phyloP scores from a whole-genome alignment of 2,113 vertebrate species.

The Perca flavescens region DNA sequence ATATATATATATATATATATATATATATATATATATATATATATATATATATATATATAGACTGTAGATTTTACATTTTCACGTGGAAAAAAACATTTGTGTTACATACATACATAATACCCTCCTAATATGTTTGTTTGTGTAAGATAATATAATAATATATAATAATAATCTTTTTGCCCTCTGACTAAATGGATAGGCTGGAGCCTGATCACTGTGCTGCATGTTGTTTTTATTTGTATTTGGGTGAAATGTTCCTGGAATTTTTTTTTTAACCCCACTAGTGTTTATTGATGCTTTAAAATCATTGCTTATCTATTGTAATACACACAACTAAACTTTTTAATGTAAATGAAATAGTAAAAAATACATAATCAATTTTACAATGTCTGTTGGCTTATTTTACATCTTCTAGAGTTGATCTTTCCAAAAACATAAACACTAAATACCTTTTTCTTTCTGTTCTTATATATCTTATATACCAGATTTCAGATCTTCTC shows the following conservation, averaged over 20 bases:
- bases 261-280: background rate
- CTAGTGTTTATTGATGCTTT: background rate
- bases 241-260: background rate
- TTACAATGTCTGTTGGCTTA: background rate
- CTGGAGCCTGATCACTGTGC: background rate
- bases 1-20: too few species aligned
- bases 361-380: background rate
- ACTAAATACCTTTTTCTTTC: background rate
- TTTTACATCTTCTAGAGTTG: background rate
- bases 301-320: background rate
- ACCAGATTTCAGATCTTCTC: background rate
- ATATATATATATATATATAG: too few species aligned
- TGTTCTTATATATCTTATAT: background rate
- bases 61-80: too few species aligned
- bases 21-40: too few species aligned
- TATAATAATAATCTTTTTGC: too few species aligned
- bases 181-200: background rate
- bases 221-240: background rate
- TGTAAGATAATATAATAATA: too few species aligned
- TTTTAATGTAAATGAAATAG: background rate
- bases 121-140: too few species aligned
- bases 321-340: background rate
- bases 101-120: too few species aligned
- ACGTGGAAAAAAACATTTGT: too few species aligned
- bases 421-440: background rate